Conservation (phyloP, 2,888 invertebrate species). For the Caenorhabditis uteleia region DNA sequence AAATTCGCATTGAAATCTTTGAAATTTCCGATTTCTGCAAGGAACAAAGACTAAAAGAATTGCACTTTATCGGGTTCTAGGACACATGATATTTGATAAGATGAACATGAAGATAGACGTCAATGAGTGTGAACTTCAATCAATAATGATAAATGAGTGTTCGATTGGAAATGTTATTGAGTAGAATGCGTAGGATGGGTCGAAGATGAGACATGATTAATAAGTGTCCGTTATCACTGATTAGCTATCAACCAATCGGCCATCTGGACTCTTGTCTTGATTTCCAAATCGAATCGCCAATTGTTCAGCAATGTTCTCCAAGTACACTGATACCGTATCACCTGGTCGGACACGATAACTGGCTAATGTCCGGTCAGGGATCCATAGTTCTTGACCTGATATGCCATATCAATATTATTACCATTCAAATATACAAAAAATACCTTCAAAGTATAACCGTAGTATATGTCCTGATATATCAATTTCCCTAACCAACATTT, state of each 20-base stretch:
- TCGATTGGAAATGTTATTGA: no score
- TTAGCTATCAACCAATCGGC: slow-evolving; percentile 30
- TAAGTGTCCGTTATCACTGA: no score
- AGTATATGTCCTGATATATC: slow-evolving; percentile 33
- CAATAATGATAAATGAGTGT: no score
- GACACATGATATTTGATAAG: no score
- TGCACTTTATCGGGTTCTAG: no score
- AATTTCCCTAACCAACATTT: slow-evolving; percentile 26
- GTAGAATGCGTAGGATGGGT: no score
- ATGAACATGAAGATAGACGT: no score
- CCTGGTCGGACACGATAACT: slow-evolving; percentile 37
- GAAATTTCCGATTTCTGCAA: no score
- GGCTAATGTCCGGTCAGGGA: slow-evolving; percentile 34
- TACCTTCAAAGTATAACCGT: slow-evolving; percentile 38
- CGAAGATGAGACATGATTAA: no score
- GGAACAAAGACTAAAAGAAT: no score
- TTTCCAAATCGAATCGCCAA: slow-evolving; percentile 31
- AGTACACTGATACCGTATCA: slow-evolving; percentile 32
- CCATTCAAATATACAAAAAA: background rate
- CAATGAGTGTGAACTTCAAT: no score
- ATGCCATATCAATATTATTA: background rate
- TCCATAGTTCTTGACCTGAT: slow-evolving; percentile 43
- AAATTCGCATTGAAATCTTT: no score
- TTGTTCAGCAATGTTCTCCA: slow-evolving; percentile 40
- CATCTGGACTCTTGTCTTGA: slow-evolving; percentile 36